phyloP scores from a whole-genome alignment of 2,888 invertebrate species.

The Orthonychiurus folsomi region DNA sequence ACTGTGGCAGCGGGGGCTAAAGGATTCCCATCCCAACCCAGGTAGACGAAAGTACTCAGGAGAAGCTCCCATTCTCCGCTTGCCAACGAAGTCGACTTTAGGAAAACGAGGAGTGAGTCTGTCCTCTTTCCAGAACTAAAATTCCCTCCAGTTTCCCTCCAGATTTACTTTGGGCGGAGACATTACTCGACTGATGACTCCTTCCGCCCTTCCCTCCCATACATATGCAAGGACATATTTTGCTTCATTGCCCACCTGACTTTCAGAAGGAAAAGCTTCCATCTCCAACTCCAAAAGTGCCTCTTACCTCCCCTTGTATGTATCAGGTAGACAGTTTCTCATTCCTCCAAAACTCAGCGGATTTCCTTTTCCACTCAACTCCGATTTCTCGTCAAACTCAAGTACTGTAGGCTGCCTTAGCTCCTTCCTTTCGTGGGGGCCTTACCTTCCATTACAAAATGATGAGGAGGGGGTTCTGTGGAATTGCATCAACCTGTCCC shows the following conservation, averaged over 20 bases:
- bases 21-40: too few relatives aligned
- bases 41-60: not conserved
- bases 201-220: not conserved
- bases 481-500: too few relatives aligned
- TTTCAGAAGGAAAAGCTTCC: not conserved
- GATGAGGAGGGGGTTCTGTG: not conserved
- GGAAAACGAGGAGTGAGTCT: too few relatives aligned
- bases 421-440: too few relatives aligned
- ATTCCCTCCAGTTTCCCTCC: not conserved
- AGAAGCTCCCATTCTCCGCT: not conserved
- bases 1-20: not conserved
- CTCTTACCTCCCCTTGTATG: not conserved
- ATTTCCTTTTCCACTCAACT: too few relatives aligned
- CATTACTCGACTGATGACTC: not conserved
- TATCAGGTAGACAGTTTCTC: too few relatives aligned
- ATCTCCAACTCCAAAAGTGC: not conserved
- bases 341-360: too few relatives aligned
- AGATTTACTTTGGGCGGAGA: not conserved
- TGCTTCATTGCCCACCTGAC: not conserved
- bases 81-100: too few relatives aligned
- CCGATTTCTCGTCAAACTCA: too few relatives aligned
- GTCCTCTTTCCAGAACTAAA: not conserved
- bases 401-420: too few relatives aligned
- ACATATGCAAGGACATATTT: not conserved
- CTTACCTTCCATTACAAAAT: too few relatives aligned